Conservation (phyloP, 1,140 invertebrate genomes). For the Harlomillsia oculata region DNA sequence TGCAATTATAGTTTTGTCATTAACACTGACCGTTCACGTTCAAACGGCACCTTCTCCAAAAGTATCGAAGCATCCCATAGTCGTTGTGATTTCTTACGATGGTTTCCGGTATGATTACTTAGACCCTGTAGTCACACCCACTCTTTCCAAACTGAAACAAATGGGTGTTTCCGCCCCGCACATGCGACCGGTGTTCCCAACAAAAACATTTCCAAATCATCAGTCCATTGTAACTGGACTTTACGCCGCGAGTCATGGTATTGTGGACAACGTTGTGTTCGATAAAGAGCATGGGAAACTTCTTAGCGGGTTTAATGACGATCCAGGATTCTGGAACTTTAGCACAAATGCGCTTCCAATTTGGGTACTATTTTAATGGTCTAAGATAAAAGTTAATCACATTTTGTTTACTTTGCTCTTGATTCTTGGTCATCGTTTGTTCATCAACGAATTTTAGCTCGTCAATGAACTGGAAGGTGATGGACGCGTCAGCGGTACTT, state of each 20-base stretch:
- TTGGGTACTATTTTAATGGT: too few species aligned
- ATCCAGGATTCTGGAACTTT: constrained; percentile 46
- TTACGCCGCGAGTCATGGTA: constrained; percentile 55
- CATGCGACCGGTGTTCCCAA: constrained; percentile 52
- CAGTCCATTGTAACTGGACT: constrained; percentile 62
- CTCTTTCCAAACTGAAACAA: constrained; percentile 47
- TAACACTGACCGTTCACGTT: too few species aligned
- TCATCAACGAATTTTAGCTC: not conserved
- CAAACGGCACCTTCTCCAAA: too few species aligned
- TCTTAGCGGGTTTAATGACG: constrained; percentile 30
- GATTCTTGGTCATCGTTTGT: too few species aligned
- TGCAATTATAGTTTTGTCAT: too few species aligned
- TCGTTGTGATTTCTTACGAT: constrained; percentile 41
- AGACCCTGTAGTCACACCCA: constrained; percentile 40
- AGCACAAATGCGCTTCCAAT: constrained; percentile 47
- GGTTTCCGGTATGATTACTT: constrained; percentile 63
- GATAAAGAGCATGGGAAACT: constrained; percentile 45
- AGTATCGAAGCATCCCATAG: constrained; percentile 18
- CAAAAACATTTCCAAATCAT: constrained; percentile 72
- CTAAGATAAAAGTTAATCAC: too few species aligned
- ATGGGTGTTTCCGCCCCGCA: constrained; percentile 52
- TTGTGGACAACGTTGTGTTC: constrained; percentile 56
- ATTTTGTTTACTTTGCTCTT: too few species aligned
- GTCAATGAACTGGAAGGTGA: not conserved
- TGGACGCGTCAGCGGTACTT: not conserved